These are phyloP conservation scores for Camponotus vicinus DNA, from an alignment of 1,140 invertebrate genomes.

Conservation along the genomic window DNA sequence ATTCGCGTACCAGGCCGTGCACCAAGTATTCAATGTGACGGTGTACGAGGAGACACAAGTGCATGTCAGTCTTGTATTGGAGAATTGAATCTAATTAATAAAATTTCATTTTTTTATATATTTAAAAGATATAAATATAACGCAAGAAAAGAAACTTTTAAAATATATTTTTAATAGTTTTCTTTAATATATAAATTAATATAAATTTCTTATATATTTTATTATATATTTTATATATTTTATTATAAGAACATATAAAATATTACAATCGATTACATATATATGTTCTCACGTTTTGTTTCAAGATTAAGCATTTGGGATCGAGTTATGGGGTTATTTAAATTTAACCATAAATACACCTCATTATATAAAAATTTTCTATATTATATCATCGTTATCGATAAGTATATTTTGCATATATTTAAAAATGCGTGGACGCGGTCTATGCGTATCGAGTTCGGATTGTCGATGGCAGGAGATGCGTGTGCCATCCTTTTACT, in stretches of 20 bases:
- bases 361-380: conserved; percentile 16
- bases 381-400: conserved; percentile 41
- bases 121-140: not conserved
- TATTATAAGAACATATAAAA: not conserved
- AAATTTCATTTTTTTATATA: not conserved
- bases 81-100: not conserved
- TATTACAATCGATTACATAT: not conserved
- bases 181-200: not conserved
- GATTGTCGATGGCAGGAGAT: not conserved
- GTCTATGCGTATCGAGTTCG: not conserved
- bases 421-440: conserved; percentile 11
- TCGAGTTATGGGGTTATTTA: not conserved
- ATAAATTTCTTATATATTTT: not conserved
- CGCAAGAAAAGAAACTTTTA: not conserved
- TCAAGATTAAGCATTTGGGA: not conserved
- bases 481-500: conserved; percentile 24
- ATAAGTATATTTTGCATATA: conserved; percentile 39
- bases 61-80: not conserved
- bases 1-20: conserved; percentile 41
- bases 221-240: not conserved
- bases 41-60: conserved; percentile 26
- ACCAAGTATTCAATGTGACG: conserved; percentile 41
- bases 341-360: not conserved
- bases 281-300: not conserved
- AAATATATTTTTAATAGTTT: conserved; percentile 9